Percentiles rank a stretch among this genome's conserved stretches.
Conservation (phyloP, 2,113 vertebrate genomes). For the Dissostichus mawsoni region DNA sequence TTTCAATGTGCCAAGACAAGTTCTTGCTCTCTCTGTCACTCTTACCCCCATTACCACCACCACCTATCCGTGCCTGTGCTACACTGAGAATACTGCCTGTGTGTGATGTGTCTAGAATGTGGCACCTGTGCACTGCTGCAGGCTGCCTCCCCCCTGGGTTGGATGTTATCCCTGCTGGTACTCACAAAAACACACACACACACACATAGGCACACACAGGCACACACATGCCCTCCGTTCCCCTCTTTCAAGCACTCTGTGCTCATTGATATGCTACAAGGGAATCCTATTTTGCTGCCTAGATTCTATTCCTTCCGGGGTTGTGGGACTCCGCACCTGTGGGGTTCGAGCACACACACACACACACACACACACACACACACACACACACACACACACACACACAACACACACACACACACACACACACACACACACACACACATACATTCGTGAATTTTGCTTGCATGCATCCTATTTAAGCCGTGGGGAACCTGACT, state of each 20-base stretch:
- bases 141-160: conserved; percentile 28
- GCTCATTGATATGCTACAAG: conserved; percentile 69
- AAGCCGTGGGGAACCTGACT: conserved; percentile 53
- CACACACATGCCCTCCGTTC: conserved; percentile 14
- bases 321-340: conserved; percentile 65
- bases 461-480: conserved; percentile 54
- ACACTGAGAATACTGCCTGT: conserved; percentile 27
- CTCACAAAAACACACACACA: not conserved
- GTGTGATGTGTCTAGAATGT: conserved; percentile 41
- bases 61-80: conserved; percentile 28
- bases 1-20: conserved; percentile 27
- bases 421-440: no score
- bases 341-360: conserved; percentile 22
- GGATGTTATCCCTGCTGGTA: conserved; percentile 46
- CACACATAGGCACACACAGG: conserved; percentile 8
- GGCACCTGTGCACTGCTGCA: conserved; percentile 59
- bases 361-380: conserved; percentile 12
- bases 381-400: not conserved
- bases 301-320: conserved; percentile 61
- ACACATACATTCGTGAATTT: not conserved
- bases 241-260: conserved; percentile 34
- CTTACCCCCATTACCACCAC: not conserved
- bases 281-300: conserved; percentile 63
- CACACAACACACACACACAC: no score
- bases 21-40: conserved; percentile 18